phyloP scores from a whole-genome alignment of 1,140 invertebrate genomes.

The Elymnias hypermnestra region DNA sequence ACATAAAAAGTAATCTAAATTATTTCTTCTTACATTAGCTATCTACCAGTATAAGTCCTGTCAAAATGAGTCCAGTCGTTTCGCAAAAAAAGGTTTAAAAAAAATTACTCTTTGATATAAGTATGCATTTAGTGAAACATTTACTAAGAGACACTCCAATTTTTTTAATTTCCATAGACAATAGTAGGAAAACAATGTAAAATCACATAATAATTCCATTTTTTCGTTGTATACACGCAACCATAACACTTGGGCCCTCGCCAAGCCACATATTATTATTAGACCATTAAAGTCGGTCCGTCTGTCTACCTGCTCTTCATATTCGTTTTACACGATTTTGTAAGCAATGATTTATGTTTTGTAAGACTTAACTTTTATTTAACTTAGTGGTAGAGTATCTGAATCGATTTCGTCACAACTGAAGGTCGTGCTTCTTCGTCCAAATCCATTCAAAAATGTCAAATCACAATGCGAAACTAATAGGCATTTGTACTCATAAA shows the following conservation, averaged over 20 bases:
- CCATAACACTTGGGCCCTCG: conserved; percentile 37
- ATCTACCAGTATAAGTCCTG: too few relatives aligned
- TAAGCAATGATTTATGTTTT: conserved; percentile 13
- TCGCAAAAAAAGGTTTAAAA: too few relatives aligned
- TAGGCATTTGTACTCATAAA: conserved; percentile 3
- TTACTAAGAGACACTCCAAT: too few relatives aligned
- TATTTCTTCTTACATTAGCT: too few relatives aligned
- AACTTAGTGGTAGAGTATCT: conserved; percentile 6
- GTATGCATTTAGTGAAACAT: too few relatives aligned
- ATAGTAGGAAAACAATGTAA: too few relatives aligned
- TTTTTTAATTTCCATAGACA: too few relatives aligned
- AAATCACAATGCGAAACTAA: conserved; percentile 11
- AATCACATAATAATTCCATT: too few relatives aligned
- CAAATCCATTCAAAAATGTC: conserved; percentile 10
- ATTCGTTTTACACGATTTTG: conserved; percentile 30
- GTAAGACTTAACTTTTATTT: background rate
- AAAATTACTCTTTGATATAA: too few relatives aligned
- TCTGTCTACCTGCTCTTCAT: conserved; percentile 47
- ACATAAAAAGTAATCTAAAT: too few relatives aligned
- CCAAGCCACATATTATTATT: conserved; percentile 63
- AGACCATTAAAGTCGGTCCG: conserved; percentile 48
- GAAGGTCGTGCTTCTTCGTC: conserved; percentile 23
- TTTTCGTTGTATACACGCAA: conserved; percentile 34
- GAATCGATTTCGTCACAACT: conserved; percentile 19
- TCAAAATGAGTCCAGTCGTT: too few relatives aligned